Evolutionary conservation across 2,113 vertebrate genomes (phyloP), one percentile per base, ranked within the genome.

Genomic region (Heterochromis multidens): DNA sequence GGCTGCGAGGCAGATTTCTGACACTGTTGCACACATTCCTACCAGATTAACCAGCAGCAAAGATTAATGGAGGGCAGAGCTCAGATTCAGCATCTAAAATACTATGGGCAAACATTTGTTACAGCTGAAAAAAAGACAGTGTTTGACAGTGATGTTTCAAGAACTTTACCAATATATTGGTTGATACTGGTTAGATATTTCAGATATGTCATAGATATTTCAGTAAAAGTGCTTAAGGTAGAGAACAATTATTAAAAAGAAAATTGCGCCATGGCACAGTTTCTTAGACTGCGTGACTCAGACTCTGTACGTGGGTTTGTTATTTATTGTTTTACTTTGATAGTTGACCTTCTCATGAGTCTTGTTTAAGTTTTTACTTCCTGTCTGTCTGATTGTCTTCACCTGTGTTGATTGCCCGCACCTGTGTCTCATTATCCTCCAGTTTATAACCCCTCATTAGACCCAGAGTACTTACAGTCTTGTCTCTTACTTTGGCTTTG

Each of bases 11-110:
- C 79, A 86, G 86, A 61, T 77, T 85, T 85, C 61, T 88, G 83
- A 90, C 86, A 90, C 85, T 72, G 67, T 65, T 70, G 79, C 82
- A 88, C 86, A 93, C 87, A 92, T 93, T 94, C 91, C 92, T 85
- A 25, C 40, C 81, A 91, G 91, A 95, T 91, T 91, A 93, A 81
- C 29, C 63, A 82, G 40, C 83, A 61, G 77, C 35, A 60, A 78
- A 84, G 84, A 87, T 91, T 80, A 91, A 87, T 87, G 87, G 72
- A 16, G 80, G 9, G 61, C 23, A 60, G n/a, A 58, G 86, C 67
- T 72, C 67, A 72, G 29, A 52, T 80, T 88, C 90, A 86, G 25
- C 80, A 17, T 60, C 33, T 25, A 9, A 57, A 62, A 19, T 46
- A 37, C 9, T 11, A 6, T 52, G 72, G 70, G 59, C 70, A 33